Evolutionary conservation across 2,113 vertebrate species (phyloP).

Genomic region (Chloropsis hardwickii): DNA sequence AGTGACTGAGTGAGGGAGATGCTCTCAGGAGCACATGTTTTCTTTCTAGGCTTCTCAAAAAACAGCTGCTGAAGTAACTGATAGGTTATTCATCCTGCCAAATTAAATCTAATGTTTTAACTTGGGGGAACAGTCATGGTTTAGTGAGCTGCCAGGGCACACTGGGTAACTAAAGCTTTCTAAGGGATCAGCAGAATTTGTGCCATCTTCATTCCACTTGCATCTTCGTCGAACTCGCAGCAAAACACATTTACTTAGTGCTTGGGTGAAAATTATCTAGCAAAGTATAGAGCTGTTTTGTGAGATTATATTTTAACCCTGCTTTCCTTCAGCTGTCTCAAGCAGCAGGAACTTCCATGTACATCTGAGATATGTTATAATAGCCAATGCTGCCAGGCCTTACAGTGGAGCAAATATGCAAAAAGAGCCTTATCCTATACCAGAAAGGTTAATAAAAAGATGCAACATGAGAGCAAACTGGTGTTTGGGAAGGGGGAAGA

Average conservation of each 20-base stretch:
- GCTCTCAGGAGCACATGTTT: neutral
- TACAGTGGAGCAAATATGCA: neutral
- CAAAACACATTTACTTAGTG: neutral
- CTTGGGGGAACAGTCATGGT: neutral
- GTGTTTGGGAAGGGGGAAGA: neutral
- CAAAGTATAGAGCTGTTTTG: neutral
- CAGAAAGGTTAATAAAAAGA: neutral
- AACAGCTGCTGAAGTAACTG: neutral
- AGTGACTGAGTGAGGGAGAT: neutral
- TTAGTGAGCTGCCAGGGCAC: neutral
- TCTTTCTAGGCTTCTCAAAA: neutral
- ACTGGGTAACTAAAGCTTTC: neutral
- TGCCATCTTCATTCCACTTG: neutral
- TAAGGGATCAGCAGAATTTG: neutral
- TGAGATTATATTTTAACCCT: neutral
- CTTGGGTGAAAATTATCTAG: neutral
- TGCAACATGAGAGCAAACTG: neutral
- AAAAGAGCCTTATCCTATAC: neutral
- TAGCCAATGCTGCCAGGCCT: neutral
- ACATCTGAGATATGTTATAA: neutral
- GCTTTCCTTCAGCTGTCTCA: neutral
- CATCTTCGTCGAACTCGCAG: neutral
- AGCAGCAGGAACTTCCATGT: neutral
- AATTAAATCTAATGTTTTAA: neutral
- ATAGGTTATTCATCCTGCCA: neutral